Conservation (phyloP, 2,888 invertebrate species). For the Drosophila nigritarsus region DNA sequence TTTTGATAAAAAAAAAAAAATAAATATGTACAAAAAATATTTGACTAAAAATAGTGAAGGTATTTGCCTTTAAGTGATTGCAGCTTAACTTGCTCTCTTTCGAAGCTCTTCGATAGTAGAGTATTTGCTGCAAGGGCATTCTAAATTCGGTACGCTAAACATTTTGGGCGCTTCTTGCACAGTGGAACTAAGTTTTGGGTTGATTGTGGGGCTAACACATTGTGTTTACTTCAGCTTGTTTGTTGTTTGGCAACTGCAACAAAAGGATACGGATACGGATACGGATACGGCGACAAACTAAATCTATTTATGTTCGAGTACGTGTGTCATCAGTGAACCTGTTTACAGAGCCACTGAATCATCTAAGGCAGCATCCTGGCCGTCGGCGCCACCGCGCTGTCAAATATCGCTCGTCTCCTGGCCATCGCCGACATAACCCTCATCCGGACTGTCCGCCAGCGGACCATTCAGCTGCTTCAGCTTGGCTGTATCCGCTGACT, state of each 20-base stretch:
- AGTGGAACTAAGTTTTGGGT: slow-evolving; percentile 4
- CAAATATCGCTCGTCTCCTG: slow-evolving; percentile 89
- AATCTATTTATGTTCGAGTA: slow-evolving; percentile 25
- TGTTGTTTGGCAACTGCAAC: slow-evolving; percentile 24
- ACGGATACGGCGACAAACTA: slow-evolving; percentile 23
- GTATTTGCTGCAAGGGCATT: slow-evolving; percentile 24
- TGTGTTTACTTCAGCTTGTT: slow-evolving; percentile 18
- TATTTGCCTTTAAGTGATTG: neutral
- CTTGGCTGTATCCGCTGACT: slow-evolving; percentile 77
- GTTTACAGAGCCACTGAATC: slow-evolving; percentile 84
- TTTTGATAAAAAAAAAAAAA: neutral
- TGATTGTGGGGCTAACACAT: slow-evolving; percentile 2
- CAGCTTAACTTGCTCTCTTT: neutral
- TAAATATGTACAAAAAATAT: neutral
- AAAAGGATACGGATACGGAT: slow-evolving; percentile 31
- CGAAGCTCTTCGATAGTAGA: neutral
- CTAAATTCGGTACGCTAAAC: slow-evolving; percentile 5
- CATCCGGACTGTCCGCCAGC: slow-evolving; percentile 93
- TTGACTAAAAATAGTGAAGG: neutral
- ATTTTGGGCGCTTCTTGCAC: neutral
- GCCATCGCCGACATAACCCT: slow-evolving; percentile 93
- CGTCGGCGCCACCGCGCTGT: slow-evolving; percentile 83
- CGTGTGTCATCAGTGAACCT: slow-evolving; percentile 27
- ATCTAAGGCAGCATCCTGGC: slow-evolving; percentile 79
- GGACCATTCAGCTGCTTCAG: slow-evolving; percentile 85